Percentiles rank a stretch among this genome's conserved stretches.
Evolutionary conservation across 2,797 vertebrate genomes (phyloP).

Genomic region (Enteromius radiatus): DNA sequence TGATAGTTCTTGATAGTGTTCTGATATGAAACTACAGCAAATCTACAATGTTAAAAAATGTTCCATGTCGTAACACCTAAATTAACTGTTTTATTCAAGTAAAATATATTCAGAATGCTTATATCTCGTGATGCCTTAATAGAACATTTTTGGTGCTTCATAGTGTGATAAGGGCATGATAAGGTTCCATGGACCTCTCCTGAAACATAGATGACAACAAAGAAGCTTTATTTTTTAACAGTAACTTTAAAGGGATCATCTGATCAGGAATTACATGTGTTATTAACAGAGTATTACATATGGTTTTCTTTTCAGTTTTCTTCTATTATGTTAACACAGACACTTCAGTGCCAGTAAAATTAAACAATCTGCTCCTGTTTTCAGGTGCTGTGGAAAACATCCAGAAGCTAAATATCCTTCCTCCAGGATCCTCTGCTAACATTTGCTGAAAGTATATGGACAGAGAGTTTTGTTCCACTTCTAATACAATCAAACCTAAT

Average conservation of each 20-base stretch:
- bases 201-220: background rate
- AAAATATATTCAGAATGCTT: background rate
- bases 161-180: background rate
- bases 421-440: background rate
- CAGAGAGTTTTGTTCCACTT: background rate
- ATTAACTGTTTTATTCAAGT: background rate
- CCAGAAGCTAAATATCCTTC: background rate
- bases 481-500: background rate
- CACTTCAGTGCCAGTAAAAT: background rate
- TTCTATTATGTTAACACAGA: background rate
- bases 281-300: background rate
- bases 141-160: background rate
- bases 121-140: background rate
- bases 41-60: background rate
- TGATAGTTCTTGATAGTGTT: background rate
- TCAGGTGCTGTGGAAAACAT: constrained; percentile 9
- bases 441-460: constrained; percentile 1
- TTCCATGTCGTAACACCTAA: background rate
- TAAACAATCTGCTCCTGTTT: background rate
- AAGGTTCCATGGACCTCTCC: background rate
- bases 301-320: background rate
- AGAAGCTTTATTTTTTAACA: background rate
- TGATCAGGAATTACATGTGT: background rate
- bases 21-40: background rate
- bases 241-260: background rate